Conservation (phyloP, 2,113 vertebrate species). For the Aphyosemion australe region DNA sequence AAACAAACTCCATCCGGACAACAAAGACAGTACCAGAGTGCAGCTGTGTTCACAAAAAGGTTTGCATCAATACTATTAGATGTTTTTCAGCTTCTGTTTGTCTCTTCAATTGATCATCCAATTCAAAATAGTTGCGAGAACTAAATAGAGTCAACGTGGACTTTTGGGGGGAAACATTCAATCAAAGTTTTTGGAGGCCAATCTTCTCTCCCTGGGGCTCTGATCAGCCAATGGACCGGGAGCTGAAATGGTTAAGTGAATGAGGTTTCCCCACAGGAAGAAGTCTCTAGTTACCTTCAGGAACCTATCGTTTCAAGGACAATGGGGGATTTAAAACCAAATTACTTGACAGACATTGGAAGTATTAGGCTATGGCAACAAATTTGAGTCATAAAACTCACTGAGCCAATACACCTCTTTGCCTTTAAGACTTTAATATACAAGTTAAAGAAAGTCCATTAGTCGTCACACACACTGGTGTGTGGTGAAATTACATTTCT, state of each 20-base stretch:
- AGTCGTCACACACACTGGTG: no score
- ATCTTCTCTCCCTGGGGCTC: conserved; percentile 64
- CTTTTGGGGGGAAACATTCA: conserved; percentile 34
- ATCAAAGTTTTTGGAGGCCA: conserved; percentile 5
- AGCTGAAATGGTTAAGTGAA: conserved; percentile 72
- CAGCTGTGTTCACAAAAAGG: conserved; percentile 67
- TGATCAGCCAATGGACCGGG: conserved; percentile 65
- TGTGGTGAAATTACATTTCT: no score
- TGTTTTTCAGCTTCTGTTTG: conserved; percentile 60
- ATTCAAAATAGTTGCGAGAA: conserved; percentile 40
- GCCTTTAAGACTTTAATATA: no score
- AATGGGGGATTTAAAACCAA: conserved; percentile 14
- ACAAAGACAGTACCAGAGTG: conserved; percentile 72
- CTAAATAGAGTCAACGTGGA: conserved; percentile 17
- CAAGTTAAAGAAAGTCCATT: no score
- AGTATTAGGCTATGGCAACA: conserved; percentile 7
- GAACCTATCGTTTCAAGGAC: conserved; percentile 9
- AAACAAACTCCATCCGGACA: conserved; percentile 62
- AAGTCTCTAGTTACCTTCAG: conserved; percentile 60
- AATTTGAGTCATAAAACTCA: conserved; percentile 11
- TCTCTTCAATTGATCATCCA: conserved; percentile 50
- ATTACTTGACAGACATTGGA: conserved; percentile 20
- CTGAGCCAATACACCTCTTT: neutral
- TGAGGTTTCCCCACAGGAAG: conserved; percentile 69
- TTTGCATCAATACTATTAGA: conserved; percentile 70